Conservation (phyloP, 2,888 invertebrate genomes). For the Nudaria mundana region DNA sequence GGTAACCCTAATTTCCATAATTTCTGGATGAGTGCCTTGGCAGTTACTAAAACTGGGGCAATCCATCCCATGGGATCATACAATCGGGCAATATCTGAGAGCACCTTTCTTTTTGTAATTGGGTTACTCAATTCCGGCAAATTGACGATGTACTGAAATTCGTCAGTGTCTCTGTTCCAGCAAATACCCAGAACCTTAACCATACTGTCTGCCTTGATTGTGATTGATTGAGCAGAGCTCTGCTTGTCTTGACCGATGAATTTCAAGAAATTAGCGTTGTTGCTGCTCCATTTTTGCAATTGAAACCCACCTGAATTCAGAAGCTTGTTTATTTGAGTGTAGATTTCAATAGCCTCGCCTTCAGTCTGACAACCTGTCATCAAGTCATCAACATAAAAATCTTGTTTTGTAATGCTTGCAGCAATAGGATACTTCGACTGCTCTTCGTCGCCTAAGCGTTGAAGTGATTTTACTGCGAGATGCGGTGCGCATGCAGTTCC, state of each 20-base stretch:
- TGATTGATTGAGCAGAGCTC: conserved; percentile 17
- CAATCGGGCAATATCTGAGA: conserved; percentile 24
- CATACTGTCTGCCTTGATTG: too few species aligned
- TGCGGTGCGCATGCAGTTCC: conserved; percentile 11
- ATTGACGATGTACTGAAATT: too few species aligned
- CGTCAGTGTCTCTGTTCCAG: too few species aligned
- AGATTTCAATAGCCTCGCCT: conserved; percentile 1
- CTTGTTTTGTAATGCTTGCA: background rate
- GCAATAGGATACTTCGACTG: conserved; percentile 1
- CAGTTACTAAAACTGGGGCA: conserved; percentile 5
- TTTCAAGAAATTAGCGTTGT: background rate
- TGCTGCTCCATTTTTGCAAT: conserved; percentile 12
- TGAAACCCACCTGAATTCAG: conserved; percentile 6
- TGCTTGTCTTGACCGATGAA: conserved; percentile 14
- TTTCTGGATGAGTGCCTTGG: conserved; percentile 9
- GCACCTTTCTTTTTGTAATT: conserved; percentile 25
- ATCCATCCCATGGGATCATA: conserved; percentile 16
- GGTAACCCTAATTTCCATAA: conserved; percentile 11
- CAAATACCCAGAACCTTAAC: too few species aligned
- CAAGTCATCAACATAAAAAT: conserved; percentile 10
- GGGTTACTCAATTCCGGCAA: conserved; percentile 11
- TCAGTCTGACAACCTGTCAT: conserved; percentile 3
- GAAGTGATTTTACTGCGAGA: conserved; percentile 3
- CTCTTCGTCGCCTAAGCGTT: conserved; percentile 7
- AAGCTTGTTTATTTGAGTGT: conserved; percentile 3